Evolutionary conservation across 1,140 invertebrate species (phyloP), one percentile per base, ranked within the genome.

Genomic region (Eubasilissa regina): DNA sequence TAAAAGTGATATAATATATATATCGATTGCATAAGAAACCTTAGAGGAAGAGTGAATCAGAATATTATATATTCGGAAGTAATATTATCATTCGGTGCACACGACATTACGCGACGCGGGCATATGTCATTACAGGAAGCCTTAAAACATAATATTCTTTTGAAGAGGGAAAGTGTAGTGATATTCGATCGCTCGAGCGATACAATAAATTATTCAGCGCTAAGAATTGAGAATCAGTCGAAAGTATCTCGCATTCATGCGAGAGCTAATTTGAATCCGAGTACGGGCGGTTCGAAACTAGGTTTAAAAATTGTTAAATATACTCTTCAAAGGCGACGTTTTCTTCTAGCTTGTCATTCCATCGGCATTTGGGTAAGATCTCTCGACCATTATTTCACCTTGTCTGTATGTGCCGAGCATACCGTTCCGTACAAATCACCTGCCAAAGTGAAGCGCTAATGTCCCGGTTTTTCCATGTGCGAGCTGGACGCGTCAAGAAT

Each of bases 331-430:
- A 48, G 35, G 25, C 62, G 62, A 19, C 7, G 15, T 48, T 77
- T 78, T 78, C 55, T 77, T 73, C 55, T 78, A 47, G 64, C 35
- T 78, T 58, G 47, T 48, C 51, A 73, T 72, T 73, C 77, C 10
- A 47, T 45, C 21, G 66, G 77, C 66, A 68, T 48, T 78, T 78
- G 51, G 15, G 45, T 15, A 44, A 72, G 44, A 73, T 55, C 44
- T 53, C 77, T 62, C 17, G 21, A 44, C 48, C 68, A 74, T 21
- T 64, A 51, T 66, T 77, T 66, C 48, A 66, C 75, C 75, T 77
- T 66, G 75, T 68, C 9, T 19, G 35, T 68, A 68, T 73, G 68
- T 60, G 55, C 68, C 17, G 45, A 64, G 53, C 66, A 78, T 72
- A 78, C 64, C 44, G 56, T 44, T 15, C 47, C 45, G 17, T 21